Conservation (phyloP, 2,888 invertebrate species). For the Belgica antarctica region DNA sequence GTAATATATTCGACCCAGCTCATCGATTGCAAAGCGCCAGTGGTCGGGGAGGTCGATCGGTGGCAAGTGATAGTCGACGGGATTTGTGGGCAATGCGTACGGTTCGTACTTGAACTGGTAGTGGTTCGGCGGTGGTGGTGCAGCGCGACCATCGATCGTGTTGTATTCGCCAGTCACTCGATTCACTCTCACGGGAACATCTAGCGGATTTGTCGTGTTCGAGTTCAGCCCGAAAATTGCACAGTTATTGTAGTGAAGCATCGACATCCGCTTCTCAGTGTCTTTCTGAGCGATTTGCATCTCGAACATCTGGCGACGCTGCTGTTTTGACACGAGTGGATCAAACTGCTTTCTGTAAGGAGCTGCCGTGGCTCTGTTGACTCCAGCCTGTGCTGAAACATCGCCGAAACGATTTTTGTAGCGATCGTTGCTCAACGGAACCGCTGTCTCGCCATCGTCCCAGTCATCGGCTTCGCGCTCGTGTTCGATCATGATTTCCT, state of each 20-base stretch:
- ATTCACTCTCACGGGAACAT: constrained; percentile 53
- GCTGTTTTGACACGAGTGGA: constrained; percentile 51
- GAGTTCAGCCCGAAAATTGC: constrained; percentile 53
- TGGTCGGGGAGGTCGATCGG: constrained; percentile 71
- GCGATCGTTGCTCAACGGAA: constrained; percentile 51
- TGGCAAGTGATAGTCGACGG: constrained; percentile 53
- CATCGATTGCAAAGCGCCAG: constrained; percentile 84
- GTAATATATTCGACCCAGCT: constrained; percentile 83
- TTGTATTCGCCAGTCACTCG: constrained; percentile 54
- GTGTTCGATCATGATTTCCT: constrained; percentile 93
- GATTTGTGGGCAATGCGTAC: constrained; percentile 48
- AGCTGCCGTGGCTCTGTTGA: neutral
- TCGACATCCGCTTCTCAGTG: constrained; percentile 52
- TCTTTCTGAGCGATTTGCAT: constrained; percentile 54
- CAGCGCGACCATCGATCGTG: constrained; percentile 50
- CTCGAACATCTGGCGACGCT: constrained; percentile 53
- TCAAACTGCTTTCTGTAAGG: neutral
- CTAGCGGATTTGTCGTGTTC: constrained; percentile 49
- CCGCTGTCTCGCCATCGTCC: constrained; percentile 52
- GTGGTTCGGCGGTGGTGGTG: constrained; percentile 51
- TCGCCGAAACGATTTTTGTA: constrained; percentile 48
- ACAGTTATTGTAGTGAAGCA: constrained; percentile 53
- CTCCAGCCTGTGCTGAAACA: neutral
- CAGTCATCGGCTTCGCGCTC: constrained; percentile 78
- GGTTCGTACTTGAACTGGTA: constrained; percentile 32